Evolutionary conservation across 2,797 vertebrate genomes (phyloP).

Genomic region (Gymnoscopelus braueri): DNA sequence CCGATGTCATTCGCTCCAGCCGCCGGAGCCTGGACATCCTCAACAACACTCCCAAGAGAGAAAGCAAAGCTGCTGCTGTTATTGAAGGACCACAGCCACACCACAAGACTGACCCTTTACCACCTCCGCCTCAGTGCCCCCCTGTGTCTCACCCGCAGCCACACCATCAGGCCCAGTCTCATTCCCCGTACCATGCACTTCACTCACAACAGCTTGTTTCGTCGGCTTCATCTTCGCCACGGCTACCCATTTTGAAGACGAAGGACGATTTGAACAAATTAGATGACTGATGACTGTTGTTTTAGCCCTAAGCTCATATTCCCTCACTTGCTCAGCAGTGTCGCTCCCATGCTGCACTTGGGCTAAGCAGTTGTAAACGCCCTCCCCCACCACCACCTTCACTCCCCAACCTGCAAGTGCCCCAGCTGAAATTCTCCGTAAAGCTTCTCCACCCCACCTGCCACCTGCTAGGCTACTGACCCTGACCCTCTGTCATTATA

Average conservation of each 20-base stretch:
- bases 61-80: constrained; percentile 41
- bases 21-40: constrained; percentile 92
- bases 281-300: constrained; percentile 14
- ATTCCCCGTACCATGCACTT: background rate
- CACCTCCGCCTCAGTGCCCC: constrained; percentile 2
- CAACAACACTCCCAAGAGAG: constrained; percentile 84
- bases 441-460: background rate
- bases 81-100: constrained; percentile 52
- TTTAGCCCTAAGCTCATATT: background rate
- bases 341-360: constrained; percentile 20
- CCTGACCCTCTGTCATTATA: too few species aligned
- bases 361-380: constrained; percentile 21
- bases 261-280: constrained; percentile 41
- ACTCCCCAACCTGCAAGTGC: constrained; percentile 5
- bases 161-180: background rate
- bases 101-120: constrained; percentile 40
- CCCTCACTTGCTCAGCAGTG: background rate
- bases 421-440: constrained; percentile 20
- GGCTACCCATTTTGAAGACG: constrained; percentile 16
- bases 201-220: constrained; percentile 17
- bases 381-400: background rate
- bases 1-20: constrained; percentile 90
- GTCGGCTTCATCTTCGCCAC: constrained; percentile 18
- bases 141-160: background rate
- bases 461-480: background rate